phyloP scores from a whole-genome alignment of 1,140 invertebrate genomes.

The Conus ventricosus region DNA sequence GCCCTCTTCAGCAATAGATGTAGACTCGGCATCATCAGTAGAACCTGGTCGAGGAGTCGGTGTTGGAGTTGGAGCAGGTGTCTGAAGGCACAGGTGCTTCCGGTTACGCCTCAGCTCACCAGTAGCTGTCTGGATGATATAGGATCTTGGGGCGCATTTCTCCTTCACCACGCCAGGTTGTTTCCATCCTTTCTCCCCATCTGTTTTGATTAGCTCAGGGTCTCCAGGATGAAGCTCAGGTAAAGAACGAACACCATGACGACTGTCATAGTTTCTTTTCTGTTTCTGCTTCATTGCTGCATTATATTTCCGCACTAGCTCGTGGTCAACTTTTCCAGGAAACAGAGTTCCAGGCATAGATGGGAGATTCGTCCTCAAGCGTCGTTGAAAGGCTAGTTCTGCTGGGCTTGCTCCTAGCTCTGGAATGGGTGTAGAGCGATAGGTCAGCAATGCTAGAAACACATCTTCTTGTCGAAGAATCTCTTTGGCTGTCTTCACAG shows the following conservation, averaged over 20 bases:
- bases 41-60: too few species aligned
- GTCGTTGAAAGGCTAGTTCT: neutral
- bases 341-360: neutral
- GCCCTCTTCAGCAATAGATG: too few species aligned
- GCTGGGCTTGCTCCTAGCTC: neutral
- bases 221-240: neutral
- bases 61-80: too few species aligned
- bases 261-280: neutral
- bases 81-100: too few species aligned
- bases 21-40: too few species aligned
- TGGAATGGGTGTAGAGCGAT: neutral
- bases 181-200: too few species aligned
- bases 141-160: too few species aligned
- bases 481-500: neutral
- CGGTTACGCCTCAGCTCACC: too few species aligned
- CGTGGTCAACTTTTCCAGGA: neutral
- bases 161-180: too few species aligned
- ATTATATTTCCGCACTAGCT: neutral
- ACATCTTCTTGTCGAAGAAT: neutral
- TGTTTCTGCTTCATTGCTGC: neutral
- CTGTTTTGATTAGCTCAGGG: too few species aligned
- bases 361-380: neutral
- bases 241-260: neutral
- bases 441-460: neutral
- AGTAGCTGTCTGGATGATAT: too few species aligned